phyloP scores from a whole-genome alignment of 2,113 vertebrate genomes.

The Tychaedon coryphoeus region DNA sequence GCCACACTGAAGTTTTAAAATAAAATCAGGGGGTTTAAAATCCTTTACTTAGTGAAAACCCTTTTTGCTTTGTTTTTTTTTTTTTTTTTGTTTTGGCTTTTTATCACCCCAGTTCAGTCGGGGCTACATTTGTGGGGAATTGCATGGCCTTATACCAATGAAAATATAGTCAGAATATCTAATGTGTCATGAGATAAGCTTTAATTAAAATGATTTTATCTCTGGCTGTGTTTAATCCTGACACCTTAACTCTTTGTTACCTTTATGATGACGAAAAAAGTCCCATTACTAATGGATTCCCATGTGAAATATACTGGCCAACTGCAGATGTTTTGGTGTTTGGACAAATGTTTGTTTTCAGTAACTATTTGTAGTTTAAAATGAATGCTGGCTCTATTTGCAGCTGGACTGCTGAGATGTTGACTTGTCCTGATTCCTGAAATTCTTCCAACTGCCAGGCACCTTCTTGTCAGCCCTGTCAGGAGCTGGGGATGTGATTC shows the following conservation, averaged over 20 bases:
- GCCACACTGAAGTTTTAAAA: not conserved
- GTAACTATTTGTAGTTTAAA: not conserved
- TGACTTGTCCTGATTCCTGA: not conserved
- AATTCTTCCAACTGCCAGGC: not conserved
- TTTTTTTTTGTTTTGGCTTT: not conserved
- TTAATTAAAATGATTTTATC: slow-evolving; percentile 39
- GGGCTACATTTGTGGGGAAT: not conserved
- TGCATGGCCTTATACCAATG: not conserved
- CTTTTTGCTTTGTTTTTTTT: not conserved
- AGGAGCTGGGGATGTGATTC: not conserved
- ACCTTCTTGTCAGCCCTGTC: not conserved
- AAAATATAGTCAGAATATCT: slow-evolving; percentile 3
- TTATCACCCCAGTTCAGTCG: not conserved
- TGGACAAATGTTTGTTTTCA: not conserved
- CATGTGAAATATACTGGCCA: not conserved
- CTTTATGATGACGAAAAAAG: not conserved
- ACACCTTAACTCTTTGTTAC: not conserved
- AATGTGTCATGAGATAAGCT: not conserved
- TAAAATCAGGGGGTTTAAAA: not conserved
- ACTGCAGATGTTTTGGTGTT: not conserved
- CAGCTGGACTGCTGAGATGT: not conserved
- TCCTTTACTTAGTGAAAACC: not conserved
- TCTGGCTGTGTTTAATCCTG: not conserved
- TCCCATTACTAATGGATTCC: not conserved
- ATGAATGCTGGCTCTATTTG: not conserved